phyloP scores from a whole-genome alignment of 2,113 vertebrate species.

The Theropithecus gelada region DNA sequence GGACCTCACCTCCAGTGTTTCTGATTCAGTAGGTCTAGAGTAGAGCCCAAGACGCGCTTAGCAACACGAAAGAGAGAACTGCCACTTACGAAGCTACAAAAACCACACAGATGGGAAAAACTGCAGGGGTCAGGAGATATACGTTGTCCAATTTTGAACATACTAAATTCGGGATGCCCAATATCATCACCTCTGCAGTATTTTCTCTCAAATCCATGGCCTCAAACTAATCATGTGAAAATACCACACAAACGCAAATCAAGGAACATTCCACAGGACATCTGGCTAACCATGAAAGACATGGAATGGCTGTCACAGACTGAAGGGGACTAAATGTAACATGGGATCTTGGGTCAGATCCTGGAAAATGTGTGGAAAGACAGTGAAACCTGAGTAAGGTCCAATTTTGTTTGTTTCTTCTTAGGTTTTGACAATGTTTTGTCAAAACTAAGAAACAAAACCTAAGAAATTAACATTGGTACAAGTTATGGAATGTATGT shows the following conservation, averaged over 20 bases:
- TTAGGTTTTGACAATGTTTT: not conserved
- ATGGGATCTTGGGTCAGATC: not conserved
- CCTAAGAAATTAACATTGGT: too few species aligned
- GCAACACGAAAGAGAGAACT: not conserved
- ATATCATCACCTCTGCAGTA: not conserved
- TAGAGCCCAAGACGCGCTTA: not conserved
- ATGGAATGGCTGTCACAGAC: not conserved
- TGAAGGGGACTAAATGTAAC: not conserved
- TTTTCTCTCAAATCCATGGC: not conserved
- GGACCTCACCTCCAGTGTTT: not conserved
- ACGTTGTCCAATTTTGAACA: not conserved
- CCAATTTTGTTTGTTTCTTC: not conserved
- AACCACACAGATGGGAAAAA: not conserved
- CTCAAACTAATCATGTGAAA: not conserved
- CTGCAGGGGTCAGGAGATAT: not conserved
- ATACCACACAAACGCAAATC: not conserved
- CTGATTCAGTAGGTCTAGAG: not conserved
- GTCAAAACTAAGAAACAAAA: too few species aligned
- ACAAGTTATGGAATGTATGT: not conserved
- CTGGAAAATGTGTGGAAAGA: not conserved
- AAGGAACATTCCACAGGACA: not conserved
- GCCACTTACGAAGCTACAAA: not conserved
- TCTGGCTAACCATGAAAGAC: not conserved
- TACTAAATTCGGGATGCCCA: not conserved
- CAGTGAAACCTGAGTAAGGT: not conserved